Conservation (phyloP, 2,888 invertebrate genomes). For the Pyrocoelia pectoralis region DNA sequence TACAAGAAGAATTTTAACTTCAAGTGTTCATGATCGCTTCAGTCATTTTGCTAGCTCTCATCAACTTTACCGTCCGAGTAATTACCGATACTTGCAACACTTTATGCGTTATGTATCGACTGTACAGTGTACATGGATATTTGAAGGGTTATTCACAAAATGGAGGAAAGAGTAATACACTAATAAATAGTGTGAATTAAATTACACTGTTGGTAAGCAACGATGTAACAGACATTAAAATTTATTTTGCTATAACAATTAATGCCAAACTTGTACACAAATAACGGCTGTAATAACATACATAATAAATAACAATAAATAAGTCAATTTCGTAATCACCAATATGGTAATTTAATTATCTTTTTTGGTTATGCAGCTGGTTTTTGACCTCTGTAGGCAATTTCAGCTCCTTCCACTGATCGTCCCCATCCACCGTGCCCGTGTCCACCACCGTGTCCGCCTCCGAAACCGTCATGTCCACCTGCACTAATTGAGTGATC, state of each 20-base stretch:
- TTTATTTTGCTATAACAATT: neutral
- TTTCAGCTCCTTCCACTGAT: conserved; percentile 61
- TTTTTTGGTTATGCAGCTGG: conserved; percentile 47
- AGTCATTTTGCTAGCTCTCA: too few relatives aligned
- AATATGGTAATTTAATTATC: conserved; percentile 50
- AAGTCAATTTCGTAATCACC: conserved; percentile 44
- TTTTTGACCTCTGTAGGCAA: conserved; percentile 71
- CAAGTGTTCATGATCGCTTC: too few relatives aligned
- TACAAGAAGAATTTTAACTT: too few relatives aligned
- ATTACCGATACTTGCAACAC: too few relatives aligned
- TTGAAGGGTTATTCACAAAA: too few relatives aligned
- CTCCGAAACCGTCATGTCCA: conserved; percentile 51
- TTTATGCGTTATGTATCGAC: too few relatives aligned
- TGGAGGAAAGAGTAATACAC: too few relatives aligned
- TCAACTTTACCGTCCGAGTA: too few relatives aligned
- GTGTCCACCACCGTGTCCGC: conserved; percentile 47
- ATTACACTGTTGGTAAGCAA: too few relatives aligned
- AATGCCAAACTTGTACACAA: conserved; percentile 18
- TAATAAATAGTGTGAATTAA: too few relatives aligned
- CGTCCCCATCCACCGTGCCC: conserved; percentile 69
- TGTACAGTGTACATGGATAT: too few relatives aligned
- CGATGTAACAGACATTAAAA: too few relatives aligned
- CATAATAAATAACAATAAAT: conserved; percentile 46
- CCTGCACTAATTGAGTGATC: conserved; percentile 60
- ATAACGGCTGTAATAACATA: conserved; percentile 10